Base-by-base conservation (phyloP, 2,113 vertebrate species). In the Capra hircus region DNA sequence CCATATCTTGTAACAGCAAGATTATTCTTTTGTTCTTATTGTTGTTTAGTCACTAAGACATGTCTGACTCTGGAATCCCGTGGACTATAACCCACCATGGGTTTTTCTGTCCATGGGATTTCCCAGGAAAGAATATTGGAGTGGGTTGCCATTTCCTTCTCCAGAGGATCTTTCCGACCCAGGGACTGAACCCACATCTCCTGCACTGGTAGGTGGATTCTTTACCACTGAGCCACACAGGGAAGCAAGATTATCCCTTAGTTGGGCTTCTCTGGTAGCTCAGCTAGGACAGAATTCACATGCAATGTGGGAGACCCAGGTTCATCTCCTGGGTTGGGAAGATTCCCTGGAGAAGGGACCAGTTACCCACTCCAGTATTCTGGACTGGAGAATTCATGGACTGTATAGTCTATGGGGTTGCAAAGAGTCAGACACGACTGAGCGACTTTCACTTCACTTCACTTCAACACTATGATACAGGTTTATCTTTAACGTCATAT, bases 381-480 rank as follows among this genome's bases (percentile, higher is more conserved):
- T 23, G n/a, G n/a, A 23, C 67, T 71, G n/a, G 19, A 71, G 67
- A 40, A 36, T 6, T 40, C 19, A 71, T 71, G n/a, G 67, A 40
- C 19, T 40, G 10, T 71, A 23, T 40, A 71, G n/a, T 12, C 5
- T 40, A 23, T 40, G 10, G n/a, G 19, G 0, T 71, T 0, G 0
- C n/a, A 71, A 71, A 71, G 67, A 40, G 19, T 71, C 10, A 36
- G 67, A 40, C 19, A 40, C 5, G 0, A 12, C 19, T 71, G 67
- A 71, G 67, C 1, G 1, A 23, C n/a, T 71, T 71, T 40, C 19
- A 40, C n/a, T 67, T 64, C 59, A 62, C 59, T 62, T 62, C 62
- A 67, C 33, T 67, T 67, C 15, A 92, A 64, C 52, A 83, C 15
- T 53, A 16, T n/a, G 30, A 48, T 57, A 48, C 15, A 48, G 53